These are phyloP conservation scores for Heteractis magnifica DNA, from an alignment of 92 coral and sea anemone species.

Conservation along the genomic window DNA sequence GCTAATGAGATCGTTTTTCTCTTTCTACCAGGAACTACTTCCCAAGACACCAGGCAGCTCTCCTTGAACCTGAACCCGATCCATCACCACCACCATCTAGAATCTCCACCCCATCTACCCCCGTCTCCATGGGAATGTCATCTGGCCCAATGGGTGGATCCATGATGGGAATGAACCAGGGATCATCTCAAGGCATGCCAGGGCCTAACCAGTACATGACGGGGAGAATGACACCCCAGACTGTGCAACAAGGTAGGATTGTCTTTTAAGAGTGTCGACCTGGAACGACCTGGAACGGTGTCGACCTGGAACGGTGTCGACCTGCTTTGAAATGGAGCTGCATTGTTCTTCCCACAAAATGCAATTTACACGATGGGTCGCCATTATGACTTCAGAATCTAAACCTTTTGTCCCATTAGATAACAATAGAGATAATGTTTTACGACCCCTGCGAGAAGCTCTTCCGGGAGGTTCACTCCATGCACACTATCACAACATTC, in stretches of 20 bases:
- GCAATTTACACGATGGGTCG: no score
- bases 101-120: constrained; percentile 42
- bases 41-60: constrained; percentile 90
- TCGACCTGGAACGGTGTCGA: no score
- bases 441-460: no score
- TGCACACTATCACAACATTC: no score
- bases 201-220: constrained; percentile 56
- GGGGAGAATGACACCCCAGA: constrained; percentile 77
- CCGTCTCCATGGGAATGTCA: constrained; percentile 39
- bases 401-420: no score
- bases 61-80: constrained; percentile 50
- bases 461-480: no score
- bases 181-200: constrained; percentile 37
- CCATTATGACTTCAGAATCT: no score
- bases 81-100: constrained; percentile 61
- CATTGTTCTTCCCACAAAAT: no score
- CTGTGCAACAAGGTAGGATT: constrained; percentile 79
- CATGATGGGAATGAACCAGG: constrained; percentile 57
- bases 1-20: background rate
- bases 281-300: no score
- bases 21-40: constrained; percentile 72
- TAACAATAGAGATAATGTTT: no score
- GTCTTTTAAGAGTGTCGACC: background rate
- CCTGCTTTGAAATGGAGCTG: no score
- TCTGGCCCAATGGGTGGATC: constrained; percentile 44